Conservation (phyloP, 2,888 invertebrate genomes). For the Dryocosmus kuriphilus region DNA sequence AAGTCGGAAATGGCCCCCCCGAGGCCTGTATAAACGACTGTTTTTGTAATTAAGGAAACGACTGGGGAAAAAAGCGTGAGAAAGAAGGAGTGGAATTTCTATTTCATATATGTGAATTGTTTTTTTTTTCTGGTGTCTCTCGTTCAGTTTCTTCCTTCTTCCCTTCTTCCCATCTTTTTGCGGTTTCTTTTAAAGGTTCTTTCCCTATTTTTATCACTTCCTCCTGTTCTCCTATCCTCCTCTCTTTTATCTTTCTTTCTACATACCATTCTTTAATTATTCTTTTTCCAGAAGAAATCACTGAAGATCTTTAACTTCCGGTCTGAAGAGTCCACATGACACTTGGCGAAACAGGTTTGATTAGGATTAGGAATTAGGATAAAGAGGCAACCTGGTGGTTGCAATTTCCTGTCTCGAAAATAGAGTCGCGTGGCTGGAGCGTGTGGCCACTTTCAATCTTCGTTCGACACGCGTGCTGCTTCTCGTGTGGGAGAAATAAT, state of each 20-base stretch:
- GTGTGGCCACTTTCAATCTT: conserved; percentile 67
- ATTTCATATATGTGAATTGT: background rate
- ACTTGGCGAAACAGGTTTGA: conserved; percentile 21
- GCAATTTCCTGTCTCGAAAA: conserved; percentile 27
- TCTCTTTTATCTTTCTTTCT: too few species aligned
- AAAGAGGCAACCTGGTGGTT: conserved; percentile 6
- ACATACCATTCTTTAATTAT: too few species aligned
- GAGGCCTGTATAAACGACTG: conserved; percentile 61
- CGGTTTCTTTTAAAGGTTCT: background rate
- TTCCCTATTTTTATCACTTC: too few species aligned
- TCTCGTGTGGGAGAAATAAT: conserved; percentile 43
- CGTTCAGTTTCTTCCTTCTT: background rate
- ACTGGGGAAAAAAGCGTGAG: conserved; percentile 47
- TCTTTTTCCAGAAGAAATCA: background rate
- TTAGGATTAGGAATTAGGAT: background rate
- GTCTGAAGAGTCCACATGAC: conserved; percentile 23
- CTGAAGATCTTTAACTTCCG: conserved; percentile 1
- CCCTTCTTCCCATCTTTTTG: background rate
- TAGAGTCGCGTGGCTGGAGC: conserved; percentile 72
- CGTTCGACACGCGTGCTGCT: conserved; percentile 49
- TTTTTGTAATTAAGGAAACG: conserved; percentile 66
- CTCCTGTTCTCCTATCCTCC: too few species aligned
- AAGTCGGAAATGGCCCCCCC: conserved; percentile 66
- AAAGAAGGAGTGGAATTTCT: background rate
- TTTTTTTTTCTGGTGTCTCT: background rate